Percentiles rank a stretch among this genome's conserved stretches.
These are phyloP conservation scores for Odontomachus brunneus DNA, from an alignment of 1,140 invertebrate genomes.

Conservation along the genomic window DNA sequence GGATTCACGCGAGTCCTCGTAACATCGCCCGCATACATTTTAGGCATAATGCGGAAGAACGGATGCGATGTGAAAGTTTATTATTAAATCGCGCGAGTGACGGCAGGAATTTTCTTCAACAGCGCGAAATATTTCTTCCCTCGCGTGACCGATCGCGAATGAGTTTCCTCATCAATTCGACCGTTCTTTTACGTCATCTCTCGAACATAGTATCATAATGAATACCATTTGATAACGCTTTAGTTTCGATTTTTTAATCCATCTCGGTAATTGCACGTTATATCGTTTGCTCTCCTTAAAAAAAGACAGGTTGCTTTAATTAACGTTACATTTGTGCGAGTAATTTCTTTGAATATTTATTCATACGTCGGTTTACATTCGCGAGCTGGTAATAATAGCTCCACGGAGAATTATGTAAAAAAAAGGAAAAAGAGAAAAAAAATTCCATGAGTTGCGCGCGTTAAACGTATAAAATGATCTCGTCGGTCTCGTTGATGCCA, in stretches of 20 bases:
- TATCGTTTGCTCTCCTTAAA: background rate
- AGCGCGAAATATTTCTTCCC: background rate
- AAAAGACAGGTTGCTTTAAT: background rate
- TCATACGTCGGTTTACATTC: background rate
- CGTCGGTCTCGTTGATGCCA: background rate
- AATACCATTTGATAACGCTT: background rate
- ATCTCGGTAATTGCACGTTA: background rate
- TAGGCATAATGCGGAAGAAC: background rate
- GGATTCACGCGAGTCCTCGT: conserved; percentile 26
- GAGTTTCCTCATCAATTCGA: background rate
- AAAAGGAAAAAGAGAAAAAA: background rate
- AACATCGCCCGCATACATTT: conserved; percentile 36
- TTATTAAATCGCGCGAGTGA: conserved; percentile 16
- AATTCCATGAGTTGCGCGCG: background rate
- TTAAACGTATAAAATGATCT: conserved; percentile 20
- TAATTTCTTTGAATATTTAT: conserved; percentile 3
- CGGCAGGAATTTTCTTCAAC: conserved; percentile 29
- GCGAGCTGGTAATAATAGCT: background rate
- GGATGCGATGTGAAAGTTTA: conserved; percentile 34
- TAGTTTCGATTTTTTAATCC: background rate
- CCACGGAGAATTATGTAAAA: background rate
- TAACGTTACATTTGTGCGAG: background rate
- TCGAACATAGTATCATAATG: background rate
- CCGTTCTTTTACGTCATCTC: background rate
- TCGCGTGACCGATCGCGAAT: background rate